These are phyloP conservation scores for Tarsius wallacei DNA, from an alignment of 2,797 vertebrate genomes.

Conservation along the genomic window DNA sequence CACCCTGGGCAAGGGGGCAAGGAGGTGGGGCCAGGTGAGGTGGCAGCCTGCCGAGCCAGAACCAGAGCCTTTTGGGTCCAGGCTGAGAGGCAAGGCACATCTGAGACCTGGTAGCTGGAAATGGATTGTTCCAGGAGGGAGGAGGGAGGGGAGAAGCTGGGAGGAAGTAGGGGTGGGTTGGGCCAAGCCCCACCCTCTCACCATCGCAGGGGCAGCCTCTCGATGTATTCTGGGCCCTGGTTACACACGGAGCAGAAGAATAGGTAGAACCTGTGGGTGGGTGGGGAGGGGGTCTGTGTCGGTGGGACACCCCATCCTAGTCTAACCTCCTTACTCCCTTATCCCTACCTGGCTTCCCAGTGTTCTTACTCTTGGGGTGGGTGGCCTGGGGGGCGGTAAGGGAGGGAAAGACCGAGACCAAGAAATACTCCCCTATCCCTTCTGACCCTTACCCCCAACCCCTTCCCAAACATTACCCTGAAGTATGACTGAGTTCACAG, in stretches of 20 bases:
- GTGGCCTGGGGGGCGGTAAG: neutral
- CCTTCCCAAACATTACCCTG: neutral
- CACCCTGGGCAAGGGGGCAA: constrained; percentile 91
- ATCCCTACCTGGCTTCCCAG: neutral
- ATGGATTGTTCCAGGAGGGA: neutral
- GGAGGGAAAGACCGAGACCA: neutral
- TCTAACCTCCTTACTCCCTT: neutral
- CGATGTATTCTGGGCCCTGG: constrained; percentile 96
- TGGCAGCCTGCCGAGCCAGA: neutral
- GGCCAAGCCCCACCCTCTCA: constrained; percentile 85
- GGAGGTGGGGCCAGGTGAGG: constrained; percentile 47
- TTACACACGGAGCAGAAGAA: constrained; percentile 98
- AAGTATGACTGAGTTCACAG: neutral
- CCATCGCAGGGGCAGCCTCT: constrained; percentile 96
- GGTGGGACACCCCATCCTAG: neutral
- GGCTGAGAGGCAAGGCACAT: neutral
- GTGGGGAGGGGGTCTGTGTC: neutral
- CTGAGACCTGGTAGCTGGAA: neutral
- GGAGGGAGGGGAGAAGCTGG: neutral
- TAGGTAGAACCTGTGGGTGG: constrained; percentile 94
- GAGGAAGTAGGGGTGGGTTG: neutral
- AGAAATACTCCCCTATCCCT: neutral
- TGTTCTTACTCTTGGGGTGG: neutral
- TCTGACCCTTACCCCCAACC: neutral
- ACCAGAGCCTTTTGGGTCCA: neutral